Base-by-base conservation (phyloP, 2,888 invertebrate species). In the Dyspetes luteomarginatus region DNA sequence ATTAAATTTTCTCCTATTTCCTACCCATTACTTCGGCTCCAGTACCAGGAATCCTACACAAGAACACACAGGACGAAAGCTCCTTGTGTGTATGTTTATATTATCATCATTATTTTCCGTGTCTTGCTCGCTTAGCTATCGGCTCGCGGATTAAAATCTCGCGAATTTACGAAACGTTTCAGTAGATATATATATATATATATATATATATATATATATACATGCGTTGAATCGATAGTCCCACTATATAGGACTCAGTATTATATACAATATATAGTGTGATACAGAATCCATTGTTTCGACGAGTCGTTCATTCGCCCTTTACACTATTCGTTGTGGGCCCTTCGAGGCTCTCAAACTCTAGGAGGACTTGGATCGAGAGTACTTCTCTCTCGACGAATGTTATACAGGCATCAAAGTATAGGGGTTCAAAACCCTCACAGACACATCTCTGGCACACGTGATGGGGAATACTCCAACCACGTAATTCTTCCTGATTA, bases 211-310 rank as follows among this genome's bases (percentile, higher is more conserved):
- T n/a, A n/a, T n/a, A n/a, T n/a, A n/a, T n/a, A n/a, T n/a, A n/a
- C n/a, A n/a, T n/a, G n/a, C n/a, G n/a, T n/a, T 12, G 36, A 36
- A 9, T 36, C 36, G 36, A 36, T n/a, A n/a, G 36, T 36, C 9
- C 36, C 36, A 36, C 36, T 36, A 0, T 36, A 36, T 36, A 36
- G 36, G 9, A 36, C 36, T 36, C 2, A 12, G 36, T 1, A 36
- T 12, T 36, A 36, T 36, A 36, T 36, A 7, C 36, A 12, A 36
- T 12, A 36, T 12, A 1, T 12, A 9, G 24, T 79, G 83, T 77
- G 72, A 82, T 82, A 84, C 76, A 78, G 85, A 83, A 83, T 82
- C 84, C 84, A 86, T 89, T 89, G 89, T 89, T 87, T 87, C 86
- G 83, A 84, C 79, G 82, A 81, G 85, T 83, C 80, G 83, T 62